These are phyloP conservation scores for Zootoca vivipara DNA, from an alignment of 2,113 vertebrate species.

Conservation along the genomic window DNA sequence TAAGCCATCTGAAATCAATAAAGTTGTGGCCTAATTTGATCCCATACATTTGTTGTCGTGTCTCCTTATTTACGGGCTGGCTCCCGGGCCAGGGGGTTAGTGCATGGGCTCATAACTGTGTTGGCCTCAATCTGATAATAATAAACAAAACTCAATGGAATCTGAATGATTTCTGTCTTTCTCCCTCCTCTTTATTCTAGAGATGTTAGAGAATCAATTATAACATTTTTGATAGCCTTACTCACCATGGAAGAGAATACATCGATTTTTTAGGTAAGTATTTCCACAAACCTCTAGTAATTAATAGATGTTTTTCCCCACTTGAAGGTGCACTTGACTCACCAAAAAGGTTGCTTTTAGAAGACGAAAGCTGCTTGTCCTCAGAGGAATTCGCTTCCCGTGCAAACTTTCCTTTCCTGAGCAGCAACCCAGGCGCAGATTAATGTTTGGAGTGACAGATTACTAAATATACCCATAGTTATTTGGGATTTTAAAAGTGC, in stretches of 20 bases:
- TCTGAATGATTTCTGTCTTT: neutral
- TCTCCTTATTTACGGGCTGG: too few relatives aligned
- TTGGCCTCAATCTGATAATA: neutral
- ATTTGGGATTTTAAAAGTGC: too few relatives aligned
- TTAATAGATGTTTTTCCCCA: neutral
- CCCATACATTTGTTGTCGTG: too few relatives aligned
- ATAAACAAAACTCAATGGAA: neutral
- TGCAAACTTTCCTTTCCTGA: neutral
- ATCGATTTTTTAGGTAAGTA: neutral
- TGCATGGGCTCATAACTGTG: neutral
- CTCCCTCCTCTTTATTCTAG: neutral
- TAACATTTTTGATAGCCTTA: neutral
- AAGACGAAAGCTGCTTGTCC: neutral
- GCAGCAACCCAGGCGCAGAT: neutral
- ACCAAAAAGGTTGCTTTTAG: neutral
- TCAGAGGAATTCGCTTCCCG: neutral
- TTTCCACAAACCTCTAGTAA: neutral
- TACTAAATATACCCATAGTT: neutral
- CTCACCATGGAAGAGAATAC: neutral
- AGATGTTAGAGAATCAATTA: neutral
- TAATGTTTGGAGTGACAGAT: neutral
- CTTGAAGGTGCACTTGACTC: neutral
- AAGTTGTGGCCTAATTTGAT: too few relatives aligned
- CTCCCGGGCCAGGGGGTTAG: too few relatives aligned
- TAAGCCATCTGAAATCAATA: too few relatives aligned